These are phyloP conservation scores for Falco cherrug DNA, from an alignment of 2,797 vertebrate genomes.

Conservation along the genomic window DNA sequence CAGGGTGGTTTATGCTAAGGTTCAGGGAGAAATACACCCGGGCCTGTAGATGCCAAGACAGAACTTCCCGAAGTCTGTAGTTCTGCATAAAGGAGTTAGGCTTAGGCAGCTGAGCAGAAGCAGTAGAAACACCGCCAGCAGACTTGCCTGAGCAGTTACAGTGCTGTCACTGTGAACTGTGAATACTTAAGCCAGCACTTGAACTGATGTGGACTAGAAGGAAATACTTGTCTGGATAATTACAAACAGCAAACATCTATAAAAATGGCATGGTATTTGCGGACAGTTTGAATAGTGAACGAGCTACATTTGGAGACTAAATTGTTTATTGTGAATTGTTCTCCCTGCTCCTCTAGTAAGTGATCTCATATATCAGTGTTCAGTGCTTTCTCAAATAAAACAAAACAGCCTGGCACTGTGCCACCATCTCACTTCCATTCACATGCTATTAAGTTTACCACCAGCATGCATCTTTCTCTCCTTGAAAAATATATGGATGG, in stretches of 20 bases:
- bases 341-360: not conserved
- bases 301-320: not conserved
- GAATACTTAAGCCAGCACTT: not conserved
- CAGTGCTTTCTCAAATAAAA: conserved; percentile 33
- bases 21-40: not conserved
- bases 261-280: conserved; percentile 8
- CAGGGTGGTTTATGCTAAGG: not conserved
- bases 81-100: not conserved
- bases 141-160: not conserved
- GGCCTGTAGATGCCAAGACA: not conserved
- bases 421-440: not conserved
- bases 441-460: conserved; percentile 21
- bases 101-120: not conserved
- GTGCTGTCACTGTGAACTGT: not conserved
- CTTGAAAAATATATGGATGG: not conserved
- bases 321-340: conserved; percentile 6
- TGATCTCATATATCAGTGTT: conserved; percentile 29
- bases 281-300: not conserved
- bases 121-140: not conserved
- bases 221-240: not conserved
- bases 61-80: not conserved
- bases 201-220: not conserved
- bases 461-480: not conserved
- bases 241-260: not conserved
- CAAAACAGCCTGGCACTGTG: not conserved